A percentile compares a stretch with the other conserved stretches of the same genome.
Evolutionary conservation across 2,797 vertebrate species (phyloP).

Genomic region (Psittacula echo): DNA sequence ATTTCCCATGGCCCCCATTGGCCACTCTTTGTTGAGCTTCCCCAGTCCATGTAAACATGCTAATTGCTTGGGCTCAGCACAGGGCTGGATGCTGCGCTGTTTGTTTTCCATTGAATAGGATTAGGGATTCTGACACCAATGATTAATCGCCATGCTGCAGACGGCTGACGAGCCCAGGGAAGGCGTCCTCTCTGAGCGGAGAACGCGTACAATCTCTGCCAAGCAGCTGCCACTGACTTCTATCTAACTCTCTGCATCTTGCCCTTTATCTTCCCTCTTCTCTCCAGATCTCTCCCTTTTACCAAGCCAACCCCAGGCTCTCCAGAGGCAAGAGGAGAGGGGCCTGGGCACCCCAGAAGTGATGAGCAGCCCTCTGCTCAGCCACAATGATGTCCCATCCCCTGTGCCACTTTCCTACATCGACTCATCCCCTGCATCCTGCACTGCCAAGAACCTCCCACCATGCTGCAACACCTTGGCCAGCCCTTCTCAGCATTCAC

Average conservation of each 20-base stretch:
- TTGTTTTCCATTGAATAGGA: slow-evolving; percentile 95
- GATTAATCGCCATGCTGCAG: slow-evolving; percentile 95
- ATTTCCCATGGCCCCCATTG: slow-evolving; percentile 62
- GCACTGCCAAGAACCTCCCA: neutral
- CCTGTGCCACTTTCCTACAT: neutral
- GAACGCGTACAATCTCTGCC: slow-evolving; percentile 80
- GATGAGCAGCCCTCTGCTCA: neutral
- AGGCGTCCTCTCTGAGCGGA: slow-evolving; percentile 89
- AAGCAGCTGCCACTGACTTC: slow-evolving; percentile 77
- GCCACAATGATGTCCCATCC: fast-evolving
- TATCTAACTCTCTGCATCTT: slow-evolving; percentile 74
- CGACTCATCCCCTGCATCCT: neutral
- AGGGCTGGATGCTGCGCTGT: slow-evolving; percentile 86
- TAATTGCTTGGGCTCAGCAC: slow-evolving; percentile 77
- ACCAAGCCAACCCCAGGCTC: neutral
- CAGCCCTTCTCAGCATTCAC: neutral
- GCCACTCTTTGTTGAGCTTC: slow-evolving; percentile 76
- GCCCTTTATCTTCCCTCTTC: slow-evolving; percentile 37
- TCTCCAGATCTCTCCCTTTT: neutral
- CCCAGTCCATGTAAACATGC: slow-evolving; percentile 71
- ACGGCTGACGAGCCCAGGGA: slow-evolving; percentile 89
- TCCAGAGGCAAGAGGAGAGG: neutral
- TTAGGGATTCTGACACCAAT: slow-evolving; percentile 94
- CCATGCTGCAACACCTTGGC: neutral
- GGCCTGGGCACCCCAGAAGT: neutral